Evolutionary conservation across 2,888 invertebrate species (phyloP).

Genomic region (Patella ulyssiponensis): DNA sequence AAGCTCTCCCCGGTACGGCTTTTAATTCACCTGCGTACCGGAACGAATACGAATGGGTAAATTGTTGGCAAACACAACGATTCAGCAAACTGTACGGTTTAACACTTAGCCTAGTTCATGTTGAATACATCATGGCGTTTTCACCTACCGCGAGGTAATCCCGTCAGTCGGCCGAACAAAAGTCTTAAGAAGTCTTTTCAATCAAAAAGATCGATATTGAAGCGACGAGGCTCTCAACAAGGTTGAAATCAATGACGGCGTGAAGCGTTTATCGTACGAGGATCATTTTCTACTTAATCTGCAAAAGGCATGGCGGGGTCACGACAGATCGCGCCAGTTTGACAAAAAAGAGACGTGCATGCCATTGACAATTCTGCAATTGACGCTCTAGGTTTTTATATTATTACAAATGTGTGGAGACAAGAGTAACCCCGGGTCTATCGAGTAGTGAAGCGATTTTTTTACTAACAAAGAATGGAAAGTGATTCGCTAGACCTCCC

Average conservation of each 20-base stretch:
- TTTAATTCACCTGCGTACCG: no score
- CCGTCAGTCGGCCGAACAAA: conserved; percentile 7
- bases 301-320: conserved; percentile 9
- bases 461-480: background rate
- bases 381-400: background rate
- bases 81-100: conserved; percentile 1
- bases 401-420: background rate
- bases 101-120: background rate
- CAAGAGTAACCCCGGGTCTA: background rate
- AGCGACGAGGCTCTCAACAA: conserved; percentile 7
- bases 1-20: no score
- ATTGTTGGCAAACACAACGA: background rate
- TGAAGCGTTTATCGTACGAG: conserved; percentile 12
- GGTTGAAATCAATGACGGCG: background rate
- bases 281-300: conserved; percentile 13
- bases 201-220: conserved; percentile 11
- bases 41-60: no score
- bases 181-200: conserved; percentile 11
- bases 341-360: background rate
- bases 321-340: conserved; percentile 11
- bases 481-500: background rate
- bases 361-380: conserved; percentile 7
- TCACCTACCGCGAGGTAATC: conserved; percentile 11
- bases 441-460: background rate
- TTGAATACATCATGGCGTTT: conserved; percentile 2